Conservation (phyloP, 2,797 vertebrate species). For the Odontamblyopus lacepedii region DNA sequence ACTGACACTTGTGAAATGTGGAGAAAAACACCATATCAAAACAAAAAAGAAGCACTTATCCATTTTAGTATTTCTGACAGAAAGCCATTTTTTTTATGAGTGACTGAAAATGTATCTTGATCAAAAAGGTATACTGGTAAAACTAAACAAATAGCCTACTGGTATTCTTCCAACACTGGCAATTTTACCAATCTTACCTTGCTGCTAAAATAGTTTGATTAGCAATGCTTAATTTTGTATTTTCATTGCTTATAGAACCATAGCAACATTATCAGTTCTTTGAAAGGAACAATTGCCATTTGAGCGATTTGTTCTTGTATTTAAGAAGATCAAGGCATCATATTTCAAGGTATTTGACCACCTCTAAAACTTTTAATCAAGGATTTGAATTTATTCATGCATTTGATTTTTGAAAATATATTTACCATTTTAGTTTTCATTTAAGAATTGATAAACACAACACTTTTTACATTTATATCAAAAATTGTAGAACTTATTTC, state of each 20-base stretch:
- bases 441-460: not conserved
- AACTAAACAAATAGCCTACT: not conserved
- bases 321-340: not conserved
- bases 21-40: conserved; percentile 8
- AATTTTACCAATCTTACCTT: not conserved
- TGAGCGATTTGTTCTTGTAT: not conserved
- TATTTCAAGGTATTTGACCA: not conserved
- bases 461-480: not conserved
- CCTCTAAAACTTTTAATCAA: not conserved
- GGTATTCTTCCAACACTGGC: not conserved
- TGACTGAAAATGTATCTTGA: not conserved
- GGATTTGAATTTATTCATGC: not conserved
- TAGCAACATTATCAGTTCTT: not conserved
- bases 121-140: not conserved
- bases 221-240: not conserved
- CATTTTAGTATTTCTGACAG: not conserved
- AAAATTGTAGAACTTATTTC: conserved; percentile 4
- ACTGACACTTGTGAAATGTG: conserved; percentile 37
- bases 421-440: not conserved
- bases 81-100: not conserved
- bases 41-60: not conserved
- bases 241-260: not conserved
- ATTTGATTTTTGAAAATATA: not conserved
- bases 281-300: not conserved
- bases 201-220: conserved; percentile 3